Conservation (phyloP, 2,888 invertebrate species). For the Heliconius ismenius region DNA sequence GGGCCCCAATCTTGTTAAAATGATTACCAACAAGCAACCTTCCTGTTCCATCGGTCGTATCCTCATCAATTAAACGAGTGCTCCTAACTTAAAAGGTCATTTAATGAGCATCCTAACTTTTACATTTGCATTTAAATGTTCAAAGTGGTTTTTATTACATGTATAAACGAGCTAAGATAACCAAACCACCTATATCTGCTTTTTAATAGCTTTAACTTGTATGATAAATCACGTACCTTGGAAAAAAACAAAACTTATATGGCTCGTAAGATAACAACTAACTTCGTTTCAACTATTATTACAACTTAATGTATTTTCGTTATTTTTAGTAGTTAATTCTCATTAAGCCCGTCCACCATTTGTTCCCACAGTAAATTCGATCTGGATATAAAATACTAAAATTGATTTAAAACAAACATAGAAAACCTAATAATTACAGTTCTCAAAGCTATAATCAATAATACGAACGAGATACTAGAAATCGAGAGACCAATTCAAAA, state of each 20-base stretch:
- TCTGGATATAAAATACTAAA: constrained; percentile 52
- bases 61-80: constrained; percentile 39
- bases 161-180: constrained; percentile 42
- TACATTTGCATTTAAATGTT: constrained; percentile 39
- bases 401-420: constrained; percentile 67
- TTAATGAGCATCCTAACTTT: constrained; percentile 41
- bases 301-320: constrained; percentile 6
- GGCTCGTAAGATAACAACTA: constrained; percentile 12
- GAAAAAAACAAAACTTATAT: constrained; percentile 29
- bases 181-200: constrained; percentile 36
- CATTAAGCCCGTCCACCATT: background rate
- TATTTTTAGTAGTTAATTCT: constrained; percentile 6
- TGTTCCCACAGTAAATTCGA: constrained; percentile 44
- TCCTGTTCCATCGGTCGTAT: constrained; percentile 28
- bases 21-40: constrained; percentile 10
- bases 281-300: background rate
- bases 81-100: constrained; percentile 35
- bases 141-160: constrained; percentile 43
- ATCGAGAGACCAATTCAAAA: constrained; percentile 63
- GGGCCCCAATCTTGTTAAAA: constrained; percentile 25
- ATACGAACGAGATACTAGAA: constrained; percentile 64
- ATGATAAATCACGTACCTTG: constrained; percentile 37
- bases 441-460: constrained; percentile 74
- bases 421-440: constrained; percentile 67
- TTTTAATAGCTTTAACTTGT: constrained; percentile 41